Base-by-base conservation (phyloP, 2,113 vertebrate species). In the Clarias macrocephalus region DNA sequence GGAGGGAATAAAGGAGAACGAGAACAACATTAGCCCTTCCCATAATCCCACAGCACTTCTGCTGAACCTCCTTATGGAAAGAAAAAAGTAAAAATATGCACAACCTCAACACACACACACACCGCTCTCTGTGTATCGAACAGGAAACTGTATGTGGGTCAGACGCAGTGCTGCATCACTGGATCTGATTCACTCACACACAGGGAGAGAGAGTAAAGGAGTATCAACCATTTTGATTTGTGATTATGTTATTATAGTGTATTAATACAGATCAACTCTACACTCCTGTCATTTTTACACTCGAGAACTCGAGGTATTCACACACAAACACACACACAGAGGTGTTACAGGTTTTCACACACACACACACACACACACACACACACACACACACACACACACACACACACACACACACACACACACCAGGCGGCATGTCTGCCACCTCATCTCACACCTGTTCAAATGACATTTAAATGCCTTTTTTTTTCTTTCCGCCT, bases 1-100 rank as follows among this genome's bases (percentile, higher is more conserved):
- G 75, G 80, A 87, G 0, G 7, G 30, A n/a, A 30, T 42, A 56
- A 28, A 73, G 37, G 18, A 72, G 33, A 60, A 80, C 3, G 80
- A 54, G 30, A 73, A 48, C 57, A 30, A 54, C 13, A 11, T 56
- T 5, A 48, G 85, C 19, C 37, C 84, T 81, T 93, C 88, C 91
- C 85, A 89, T 87, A 89, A 91, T 92, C 88, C 91, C 84, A 92
- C 89, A 92, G 91, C 88, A 91, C 91, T 92, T 88, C 86, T 80
- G 30, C 48, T 91, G 90, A 93, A 93, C 91, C 88, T 90, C 81
- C 81, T 62, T 57, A 12, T 73, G 19, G 52, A 72, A 8, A 0
- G 72, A 25, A n/a, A 73, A 68, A 83, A 68, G 8, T 48, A n/a
- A 73, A 59, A 25, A 80, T 23, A 73, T 42, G 9, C 21, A 42